A percentile compares a stretch with the other conserved stretches of the same genome.
Conservation (phyloP, 2,888 invertebrate species). For the Drosophila ezoana region DNA sequence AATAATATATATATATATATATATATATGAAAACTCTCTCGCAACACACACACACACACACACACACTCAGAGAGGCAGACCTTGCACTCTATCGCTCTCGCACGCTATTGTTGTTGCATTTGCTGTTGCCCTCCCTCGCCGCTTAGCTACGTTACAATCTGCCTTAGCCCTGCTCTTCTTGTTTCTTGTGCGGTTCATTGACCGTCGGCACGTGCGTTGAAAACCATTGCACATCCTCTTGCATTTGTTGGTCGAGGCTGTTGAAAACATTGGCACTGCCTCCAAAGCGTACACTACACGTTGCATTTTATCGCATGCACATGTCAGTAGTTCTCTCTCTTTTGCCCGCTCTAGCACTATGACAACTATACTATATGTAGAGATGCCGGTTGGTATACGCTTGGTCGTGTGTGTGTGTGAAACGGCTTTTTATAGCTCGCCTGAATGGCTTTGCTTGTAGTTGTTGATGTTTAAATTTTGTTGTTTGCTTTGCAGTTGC, state of each 20-base stretch:
- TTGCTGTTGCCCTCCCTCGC: constrained; percentile 31
- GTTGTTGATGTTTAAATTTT: constrained; percentile 46
- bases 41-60: neutral
- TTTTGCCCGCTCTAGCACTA: constrained; percentile 38
- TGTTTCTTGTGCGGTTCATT: constrained; percentile 71
- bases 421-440: constrained; percentile 57
- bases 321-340: constrained; percentile 56
- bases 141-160: neutral
- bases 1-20: constrained; percentile 21
- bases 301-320: constrained; percentile 80
- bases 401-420: constrained; percentile 7
- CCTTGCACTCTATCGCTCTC: constrained; percentile 22
- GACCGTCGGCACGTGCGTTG: constrained; percentile 78
- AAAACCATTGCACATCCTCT: constrained; percentile 77
- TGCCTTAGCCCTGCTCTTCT: constrained; percentile 11
- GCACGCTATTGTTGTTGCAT: constrained; percentile 30
- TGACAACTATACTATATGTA: constrained; percentile 40
- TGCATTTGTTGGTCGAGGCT: constrained; percentile 37
- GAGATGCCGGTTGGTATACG: constrained; percentile 1
- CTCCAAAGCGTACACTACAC: constrained; percentile 63
- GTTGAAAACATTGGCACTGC: constrained; percentile 77
- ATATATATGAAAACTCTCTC: constrained; percentile 16
- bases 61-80: constrained; percentile 3
- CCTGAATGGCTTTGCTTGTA: constrained; percentile 23
- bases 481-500: constrained; percentile 63